Conservation (phyloP, 1,140 invertebrate genomes). For the Drosophila dunni region DNA sequence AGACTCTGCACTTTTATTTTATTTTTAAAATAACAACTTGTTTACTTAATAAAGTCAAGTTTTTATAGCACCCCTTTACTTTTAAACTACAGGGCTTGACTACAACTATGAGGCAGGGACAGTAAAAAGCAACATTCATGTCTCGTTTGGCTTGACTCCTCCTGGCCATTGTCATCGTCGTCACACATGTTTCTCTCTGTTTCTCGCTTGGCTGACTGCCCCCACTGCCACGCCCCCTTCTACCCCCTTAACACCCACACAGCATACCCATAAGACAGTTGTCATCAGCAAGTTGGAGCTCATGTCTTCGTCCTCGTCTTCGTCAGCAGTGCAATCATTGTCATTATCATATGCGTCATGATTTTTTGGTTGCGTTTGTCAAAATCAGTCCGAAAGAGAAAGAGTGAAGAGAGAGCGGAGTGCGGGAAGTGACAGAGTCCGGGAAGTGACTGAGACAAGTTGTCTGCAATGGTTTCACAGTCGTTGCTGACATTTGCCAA, state of each 20-base stretch:
- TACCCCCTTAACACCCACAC: neutral
- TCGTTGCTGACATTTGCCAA: conserved; percentile 45
- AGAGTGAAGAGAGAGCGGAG: neutral
- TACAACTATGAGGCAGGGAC: conserved; percentile 28
- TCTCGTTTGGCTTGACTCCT: conserved; percentile 35
- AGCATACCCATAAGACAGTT: conserved; percentile 48
- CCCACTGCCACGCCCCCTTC: conserved; percentile 6
- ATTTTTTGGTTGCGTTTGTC: conserved; percentile 64
- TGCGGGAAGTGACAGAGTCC: neutral
- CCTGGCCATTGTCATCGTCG: conserved; percentile 53
- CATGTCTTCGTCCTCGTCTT: conserved; percentile 7
- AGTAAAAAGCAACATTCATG: conserved; percentile 72
- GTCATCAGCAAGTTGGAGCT: conserved; percentile 50
- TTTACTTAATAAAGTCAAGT: too few relatives aligned
- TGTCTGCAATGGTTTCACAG: conserved; percentile 38
- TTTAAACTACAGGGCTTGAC: too few relatives aligned
- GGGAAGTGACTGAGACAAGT: conserved; percentile 11
- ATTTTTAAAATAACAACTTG: too few relatives aligned
- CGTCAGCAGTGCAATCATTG: conserved; percentile 68
- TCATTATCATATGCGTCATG: conserved; percentile 80
- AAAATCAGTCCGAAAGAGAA: conserved; percentile 24
- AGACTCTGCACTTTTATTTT: too few relatives aligned
- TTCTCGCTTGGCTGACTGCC: conserved; percentile 49
- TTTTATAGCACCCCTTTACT: too few relatives aligned
- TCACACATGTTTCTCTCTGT: conserved; percentile 64